A percentile compares a stretch with the other conserved stretches of the same genome.
Conservation (phyloP, 2,888 invertebrate species). For the Branchipolynoe longqiensis region DNA sequence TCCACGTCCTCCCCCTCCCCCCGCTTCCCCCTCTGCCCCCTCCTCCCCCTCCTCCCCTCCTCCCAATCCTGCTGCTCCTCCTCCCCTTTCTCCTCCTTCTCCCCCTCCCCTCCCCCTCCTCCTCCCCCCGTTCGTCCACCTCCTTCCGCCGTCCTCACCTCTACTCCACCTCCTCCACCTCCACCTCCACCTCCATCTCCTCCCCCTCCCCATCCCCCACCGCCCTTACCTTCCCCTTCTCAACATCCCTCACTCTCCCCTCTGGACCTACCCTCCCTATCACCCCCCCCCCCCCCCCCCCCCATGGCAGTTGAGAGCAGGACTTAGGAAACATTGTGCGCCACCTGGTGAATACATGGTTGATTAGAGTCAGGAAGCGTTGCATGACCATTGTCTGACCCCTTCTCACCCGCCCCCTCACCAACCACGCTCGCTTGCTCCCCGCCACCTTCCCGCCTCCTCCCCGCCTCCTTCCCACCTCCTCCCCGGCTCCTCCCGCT, state of each 20-base stretch:
- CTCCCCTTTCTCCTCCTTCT: background rate
- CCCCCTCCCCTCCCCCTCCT: background rate
- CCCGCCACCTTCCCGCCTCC: no score
- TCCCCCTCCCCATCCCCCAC: background rate
- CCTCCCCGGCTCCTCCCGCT: no score
- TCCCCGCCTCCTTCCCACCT: no score
- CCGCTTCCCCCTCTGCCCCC: background rate
- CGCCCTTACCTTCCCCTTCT: background rate
- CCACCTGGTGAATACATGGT: constrained; percentile 15
- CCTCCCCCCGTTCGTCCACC: background rate
- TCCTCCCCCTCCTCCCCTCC: background rate
- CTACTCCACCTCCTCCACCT: background rate
- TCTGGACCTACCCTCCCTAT: background rate
- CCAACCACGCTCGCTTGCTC: no score
- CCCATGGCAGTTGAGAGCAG: no score
- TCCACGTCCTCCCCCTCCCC: background rate
- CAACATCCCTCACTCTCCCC: background rate
- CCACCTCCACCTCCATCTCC: background rate
- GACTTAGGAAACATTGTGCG: constrained; percentile 53
- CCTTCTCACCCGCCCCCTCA: background rate
- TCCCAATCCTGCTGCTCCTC: background rate
- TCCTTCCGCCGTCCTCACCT: background rate
- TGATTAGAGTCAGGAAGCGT: constrained; percentile 8
- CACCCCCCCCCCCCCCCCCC: background rate
- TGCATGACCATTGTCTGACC: constrained; percentile 4